A percentile compares a stretch with the other conserved stretches of the same genome.
These are phyloP conservation scores for Trachelus troglodyta DNA, from an alignment of 2,888 invertebrate species.

Conservation along the genomic window DNA sequence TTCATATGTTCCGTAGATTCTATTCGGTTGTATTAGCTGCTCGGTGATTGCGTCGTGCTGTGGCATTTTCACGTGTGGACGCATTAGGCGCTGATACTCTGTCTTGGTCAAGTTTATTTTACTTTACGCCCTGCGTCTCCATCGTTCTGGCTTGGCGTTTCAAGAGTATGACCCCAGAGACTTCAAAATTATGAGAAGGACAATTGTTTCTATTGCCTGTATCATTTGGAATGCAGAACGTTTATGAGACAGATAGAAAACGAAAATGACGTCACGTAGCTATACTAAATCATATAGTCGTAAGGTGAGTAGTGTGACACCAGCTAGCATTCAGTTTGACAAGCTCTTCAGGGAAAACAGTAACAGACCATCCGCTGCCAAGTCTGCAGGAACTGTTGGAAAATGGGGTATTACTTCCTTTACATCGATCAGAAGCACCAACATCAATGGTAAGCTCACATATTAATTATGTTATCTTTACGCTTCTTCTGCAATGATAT, in stretches of 20 bases:
- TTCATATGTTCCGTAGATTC: conserved; percentile 50
- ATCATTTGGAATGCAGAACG: conserved; percentile 46
- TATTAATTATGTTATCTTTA: conserved; percentile 1
- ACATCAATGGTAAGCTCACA: conserved; percentile 73
- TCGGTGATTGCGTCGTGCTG: background rate
- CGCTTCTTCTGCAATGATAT: background rate
- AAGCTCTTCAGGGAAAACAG: conserved; percentile 79
- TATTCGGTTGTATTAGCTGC: conserved; percentile 35
- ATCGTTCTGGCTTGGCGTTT: background rate
- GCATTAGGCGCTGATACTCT: background rate
- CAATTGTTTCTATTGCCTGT: conserved; percentile 37
- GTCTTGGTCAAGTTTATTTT: background rate
- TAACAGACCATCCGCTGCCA: conserved; percentile 88
- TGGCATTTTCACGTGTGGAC: conserved; percentile 1
- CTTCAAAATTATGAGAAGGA: conserved; percentile 40
- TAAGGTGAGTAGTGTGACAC: conserved; percentile 59
- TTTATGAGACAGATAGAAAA: conserved; percentile 36
- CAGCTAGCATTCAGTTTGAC: conserved; percentile 74
- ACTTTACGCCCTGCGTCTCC: background rate
- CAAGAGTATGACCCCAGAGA: conserved; percentile 13
- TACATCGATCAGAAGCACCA: conserved; percentile 86
- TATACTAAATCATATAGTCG: conserved; percentile 63
- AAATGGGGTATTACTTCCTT: conserved; percentile 96
- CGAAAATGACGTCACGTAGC: conserved; percentile 62
- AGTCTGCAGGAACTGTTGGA: conserved; percentile 90